Percentiles rank a stretch among this genome's conserved stretches.
phyloP scores from a whole-genome alignment of 2,888 invertebrate species.

The Escarpia spicata region DNA sequence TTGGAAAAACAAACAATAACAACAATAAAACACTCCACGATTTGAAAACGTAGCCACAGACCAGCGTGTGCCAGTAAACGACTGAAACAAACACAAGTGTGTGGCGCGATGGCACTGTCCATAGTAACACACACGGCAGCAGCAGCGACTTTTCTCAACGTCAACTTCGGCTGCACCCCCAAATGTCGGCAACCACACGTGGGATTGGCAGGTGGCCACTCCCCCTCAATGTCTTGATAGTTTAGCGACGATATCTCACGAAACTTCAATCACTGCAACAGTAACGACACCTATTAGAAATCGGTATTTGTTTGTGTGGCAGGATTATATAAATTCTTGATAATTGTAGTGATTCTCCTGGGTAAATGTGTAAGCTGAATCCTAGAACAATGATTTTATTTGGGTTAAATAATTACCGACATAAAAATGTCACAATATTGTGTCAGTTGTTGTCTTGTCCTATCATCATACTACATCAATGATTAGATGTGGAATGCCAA shows the following conservation, averaged over 20 bases:
- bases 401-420: neutral
- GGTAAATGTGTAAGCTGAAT: neutral
- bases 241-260: neutral
- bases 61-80: neutral
- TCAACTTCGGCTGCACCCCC: neutral
- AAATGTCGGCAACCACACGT: neutral
- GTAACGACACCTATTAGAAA: neutral
- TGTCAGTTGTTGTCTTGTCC: neutral
- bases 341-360: neutral
- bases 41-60: slow-evolving; percentile 12
- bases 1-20: slow-evolving; percentile 1
- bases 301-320: neutral
- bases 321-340: neutral
- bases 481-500: neutral
- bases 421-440: neutral
- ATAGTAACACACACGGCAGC: neutral
- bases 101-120: neutral
- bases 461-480: neutral
- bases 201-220: neutral
- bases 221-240: neutral
- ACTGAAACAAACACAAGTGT: neutral
- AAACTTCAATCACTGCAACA: neutral
- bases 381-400: neutral
- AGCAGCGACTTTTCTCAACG: neutral
- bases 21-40: neutral